Percentiles rank a stretch among this genome's conserved stretches.
These are phyloP conservation scores for Parnassius smintheus DNA, from an alignment of 2,888 invertebrate species.

Conservation along the genomic window DNA sequence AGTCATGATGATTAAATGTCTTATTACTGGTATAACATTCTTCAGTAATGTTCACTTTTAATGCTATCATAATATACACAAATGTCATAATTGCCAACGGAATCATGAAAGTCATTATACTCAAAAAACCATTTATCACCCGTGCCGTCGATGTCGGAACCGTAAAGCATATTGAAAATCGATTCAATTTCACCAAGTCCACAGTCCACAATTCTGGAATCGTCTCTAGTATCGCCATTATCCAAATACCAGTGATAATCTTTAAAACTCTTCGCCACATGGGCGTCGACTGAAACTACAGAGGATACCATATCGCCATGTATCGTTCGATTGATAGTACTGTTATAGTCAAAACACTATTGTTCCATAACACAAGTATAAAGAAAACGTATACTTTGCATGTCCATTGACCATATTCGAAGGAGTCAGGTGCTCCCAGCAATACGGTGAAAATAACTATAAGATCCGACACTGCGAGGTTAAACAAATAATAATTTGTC, in stretches of 20 bases:
- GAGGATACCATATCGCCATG: conserved; percentile 54
- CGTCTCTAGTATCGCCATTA: conserved; percentile 48
- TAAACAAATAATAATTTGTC: conserved; percentile 27
- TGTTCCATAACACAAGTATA: conserved; percentile 38
- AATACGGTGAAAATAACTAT: conserved; percentile 31
- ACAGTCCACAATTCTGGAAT: conserved; percentile 53
- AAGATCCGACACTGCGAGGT: conserved; percentile 27
- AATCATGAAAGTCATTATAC: conserved; percentile 36
- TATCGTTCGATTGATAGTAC: conserved; percentile 57
- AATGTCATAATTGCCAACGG: conserved; percentile 39
- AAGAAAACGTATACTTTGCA: conserved; percentile 37
- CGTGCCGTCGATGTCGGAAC: conserved; percentile 28
- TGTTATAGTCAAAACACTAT: conserved; percentile 56
- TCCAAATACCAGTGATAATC: conserved; percentile 49
- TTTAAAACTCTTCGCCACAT: conserved; percentile 51
- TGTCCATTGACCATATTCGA: conserved; percentile 24
- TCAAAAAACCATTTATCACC: conserved; percentile 31
- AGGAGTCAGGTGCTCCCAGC: conserved; percentile 31
- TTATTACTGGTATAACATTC: conserved; percentile 30
- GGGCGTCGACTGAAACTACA: conserved; percentile 44
- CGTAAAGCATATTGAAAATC: conserved; percentile 33
- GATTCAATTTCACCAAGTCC: conserved; percentile 41
- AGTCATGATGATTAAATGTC: conserved; percentile 37
- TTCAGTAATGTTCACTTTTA: conserved; percentile 38
- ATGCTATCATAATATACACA: conserved; percentile 40